Conservation (phyloP, 2,888 invertebrate genomes). For the Hypomecis punctinalis region DNA sequence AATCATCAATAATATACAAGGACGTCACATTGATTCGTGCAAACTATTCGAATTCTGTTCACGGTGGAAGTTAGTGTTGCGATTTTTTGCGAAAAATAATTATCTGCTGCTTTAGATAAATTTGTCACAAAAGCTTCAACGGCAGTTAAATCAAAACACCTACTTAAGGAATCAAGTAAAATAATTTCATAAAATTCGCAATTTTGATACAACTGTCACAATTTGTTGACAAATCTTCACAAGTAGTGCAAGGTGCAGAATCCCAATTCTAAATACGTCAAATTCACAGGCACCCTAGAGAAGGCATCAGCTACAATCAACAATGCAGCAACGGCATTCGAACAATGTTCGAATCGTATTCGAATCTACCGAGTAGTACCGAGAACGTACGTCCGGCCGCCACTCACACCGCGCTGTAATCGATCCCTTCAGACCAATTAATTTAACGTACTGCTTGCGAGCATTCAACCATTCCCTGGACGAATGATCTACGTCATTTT, state of each 20-base stretch:
- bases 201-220: too few relatives aligned
- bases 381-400: conserved; percentile 31
- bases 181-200: too few relatives aligned
- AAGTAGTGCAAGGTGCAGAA: not conserved
- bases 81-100: too few relatives aligned
- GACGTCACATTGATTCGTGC: too few relatives aligned
- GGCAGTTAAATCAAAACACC: too few relatives aligned
- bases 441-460: conserved; percentile 30
- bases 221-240: too few relatives aligned
- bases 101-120: too few relatives aligned
- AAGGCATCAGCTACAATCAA: conserved; percentile 49
- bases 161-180: too few relatives aligned
- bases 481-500: conserved; percentile 29
- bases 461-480: conserved; percentile 24
- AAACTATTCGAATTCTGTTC: too few relatives aligned
- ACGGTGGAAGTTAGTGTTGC: too few relatives aligned
- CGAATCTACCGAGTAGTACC: conserved; percentile 4
- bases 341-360: conserved; percentile 37
- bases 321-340: conserved; percentile 41
- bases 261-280: not conserved
- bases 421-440: conserved; percentile 30
- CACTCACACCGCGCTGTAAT: conserved; percentile 38
- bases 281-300: conserved; percentile 3
- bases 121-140: too few relatives aligned
- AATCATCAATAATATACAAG: too few relatives aligned